Percentiles rank a stretch among this genome's conserved stretches.
Evolutionary conservation across 2,797 vertebrate species (phyloP).

Genomic region (Melanotaenia boesemani): DNA sequence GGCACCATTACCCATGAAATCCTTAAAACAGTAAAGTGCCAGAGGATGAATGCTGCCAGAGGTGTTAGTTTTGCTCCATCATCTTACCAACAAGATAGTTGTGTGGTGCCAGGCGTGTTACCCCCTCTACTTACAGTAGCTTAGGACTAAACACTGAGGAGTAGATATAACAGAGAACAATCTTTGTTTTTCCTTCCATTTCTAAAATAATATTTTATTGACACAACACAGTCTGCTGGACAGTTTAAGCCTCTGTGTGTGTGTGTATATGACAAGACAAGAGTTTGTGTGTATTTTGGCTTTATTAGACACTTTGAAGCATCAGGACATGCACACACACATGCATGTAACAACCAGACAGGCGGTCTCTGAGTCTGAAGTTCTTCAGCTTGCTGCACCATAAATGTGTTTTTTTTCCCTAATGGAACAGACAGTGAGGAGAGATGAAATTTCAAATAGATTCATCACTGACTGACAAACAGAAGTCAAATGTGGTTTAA

Average conservation of each 20-base stretch:
- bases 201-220: neutral
- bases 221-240: slow-evolving; percentile 30
- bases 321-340: slow-evolving; percentile 11
- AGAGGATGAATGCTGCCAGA: slow-evolving; percentile 36
- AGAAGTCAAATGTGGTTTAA: slow-evolving; percentile 47
- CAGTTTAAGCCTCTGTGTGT: slow-evolving; percentile 13
- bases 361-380: slow-evolving; percentile 27
- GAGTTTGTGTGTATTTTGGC: slow-evolving; percentile 66
- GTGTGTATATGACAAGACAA: slow-evolving; percentile 37
- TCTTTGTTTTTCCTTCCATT: slow-evolving; percentile 1
- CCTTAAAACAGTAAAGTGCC: slow-evolving; percentile 54
- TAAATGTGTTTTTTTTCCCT: slow-evolving; percentile 51
- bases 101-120: slow-evolving; percentile 32
- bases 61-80: slow-evolving; percentile 17
- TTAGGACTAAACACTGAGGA: slow-evolving; percentile 42
- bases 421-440: slow-evolving; percentile 49
- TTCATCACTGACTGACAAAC: slow-evolving; percentile 60
- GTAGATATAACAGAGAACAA: slow-evolving; percentile 12
- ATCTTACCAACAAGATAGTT: slow-evolving; percentile 15
- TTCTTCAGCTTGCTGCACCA: slow-evolving; percentile 39
- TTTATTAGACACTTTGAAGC: slow-evolving; percentile 59
- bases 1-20: slow-evolving; percentile 62
- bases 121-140: slow-evolving; percentile 25
- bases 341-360: slow-evolving; percentile 31
- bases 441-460: slow-evolving; percentile 54